phyloP scores from a whole-genome alignment of 2,113 vertebrate species.

The Chrysemys picta region DNA sequence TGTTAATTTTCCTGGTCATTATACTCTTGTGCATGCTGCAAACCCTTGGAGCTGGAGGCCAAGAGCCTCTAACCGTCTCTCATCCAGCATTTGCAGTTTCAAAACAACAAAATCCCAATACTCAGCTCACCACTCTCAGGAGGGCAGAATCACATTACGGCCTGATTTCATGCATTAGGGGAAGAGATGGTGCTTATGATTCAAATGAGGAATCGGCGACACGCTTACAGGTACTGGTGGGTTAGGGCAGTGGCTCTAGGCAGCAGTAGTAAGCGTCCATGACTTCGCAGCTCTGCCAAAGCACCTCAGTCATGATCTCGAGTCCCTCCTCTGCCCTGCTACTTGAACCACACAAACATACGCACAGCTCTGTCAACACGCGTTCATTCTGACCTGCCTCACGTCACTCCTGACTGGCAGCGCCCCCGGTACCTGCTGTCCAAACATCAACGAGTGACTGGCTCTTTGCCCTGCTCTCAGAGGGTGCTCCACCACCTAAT shows the following conservation, averaged over 20 bases:
- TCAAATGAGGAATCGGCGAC: slow-evolving; percentile 17
- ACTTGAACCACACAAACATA: slow-evolving; percentile 21
- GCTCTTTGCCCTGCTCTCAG: not conserved
- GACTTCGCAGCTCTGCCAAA: slow-evolving; percentile 48
- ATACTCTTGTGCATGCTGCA: not conserved
- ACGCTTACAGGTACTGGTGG: slow-evolving; percentile 3
- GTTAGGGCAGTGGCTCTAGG: slow-evolving; percentile 23
- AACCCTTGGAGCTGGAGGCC: not conserved
- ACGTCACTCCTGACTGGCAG: not conserved
- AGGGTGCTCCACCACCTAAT: accelerated
- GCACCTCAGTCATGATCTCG: slow-evolving; percentile 44
- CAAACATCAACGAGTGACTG: not conserved
- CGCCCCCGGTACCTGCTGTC: not conserved
- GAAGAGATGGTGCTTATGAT: not conserved
- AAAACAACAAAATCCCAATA: not conserved
- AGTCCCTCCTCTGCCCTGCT: slow-evolving; percentile 29
- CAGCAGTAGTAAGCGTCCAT: not conserved
- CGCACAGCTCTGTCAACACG: slow-evolving; percentile 50
- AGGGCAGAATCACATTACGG: slow-evolving; percentile 12
- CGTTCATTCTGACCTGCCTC: not conserved
- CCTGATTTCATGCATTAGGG: not conserved
- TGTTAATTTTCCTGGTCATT: not conserved
- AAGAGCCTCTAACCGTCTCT: not conserved
- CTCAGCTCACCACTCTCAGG: not conserved
- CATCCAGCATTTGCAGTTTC: slow-evolving; percentile 27